Evolutionary conservation across 2,113 vertebrate genomes (phyloP).

Genomic region (Trichechus manatus): DNA sequence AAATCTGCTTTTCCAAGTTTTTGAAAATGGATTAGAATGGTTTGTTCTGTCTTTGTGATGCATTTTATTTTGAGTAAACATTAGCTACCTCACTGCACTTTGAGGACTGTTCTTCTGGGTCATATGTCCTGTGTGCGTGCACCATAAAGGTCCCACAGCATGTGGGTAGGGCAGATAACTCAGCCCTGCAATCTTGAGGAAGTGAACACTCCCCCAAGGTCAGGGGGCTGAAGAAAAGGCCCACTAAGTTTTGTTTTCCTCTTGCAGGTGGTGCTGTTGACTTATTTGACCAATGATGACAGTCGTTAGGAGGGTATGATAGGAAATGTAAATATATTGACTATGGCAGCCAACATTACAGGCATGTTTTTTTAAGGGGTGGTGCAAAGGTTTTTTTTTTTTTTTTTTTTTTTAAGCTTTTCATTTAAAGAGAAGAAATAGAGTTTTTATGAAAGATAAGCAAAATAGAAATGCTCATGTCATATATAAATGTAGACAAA

Average conservation of each 20-base stretch:
- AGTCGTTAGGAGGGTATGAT: background rate
- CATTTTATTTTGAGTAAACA: background rate
- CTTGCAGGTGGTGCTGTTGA: background rate
- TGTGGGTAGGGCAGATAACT: background rate
- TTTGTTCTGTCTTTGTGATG: background rate
- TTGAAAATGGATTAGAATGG: background rate
- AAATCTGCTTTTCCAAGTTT: background rate
- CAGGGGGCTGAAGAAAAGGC: background rate
- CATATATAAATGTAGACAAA: background rate
- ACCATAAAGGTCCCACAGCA: background rate
- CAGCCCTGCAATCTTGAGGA: background rate
- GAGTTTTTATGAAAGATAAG: conserved; percentile 46
- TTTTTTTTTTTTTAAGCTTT: background rate
- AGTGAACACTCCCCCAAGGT: background rate
- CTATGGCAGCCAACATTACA: background rate
- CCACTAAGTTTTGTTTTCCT: background rate
- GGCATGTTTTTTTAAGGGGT: background rate
- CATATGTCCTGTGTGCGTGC: background rate
- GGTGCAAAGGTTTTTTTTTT: background rate
- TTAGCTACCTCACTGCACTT: background rate
- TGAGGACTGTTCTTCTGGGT: background rate
- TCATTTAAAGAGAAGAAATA: background rate
- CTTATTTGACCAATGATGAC: conserved; percentile 34
- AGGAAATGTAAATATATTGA: conserved; percentile 6
- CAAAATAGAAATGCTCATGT: background rate